A percentile compares a stretch with the other conserved stretches of the same genome.
phyloP scores from a whole-genome alignment of 2,888 invertebrate genomes.

The Laspeyria flexula region DNA sequence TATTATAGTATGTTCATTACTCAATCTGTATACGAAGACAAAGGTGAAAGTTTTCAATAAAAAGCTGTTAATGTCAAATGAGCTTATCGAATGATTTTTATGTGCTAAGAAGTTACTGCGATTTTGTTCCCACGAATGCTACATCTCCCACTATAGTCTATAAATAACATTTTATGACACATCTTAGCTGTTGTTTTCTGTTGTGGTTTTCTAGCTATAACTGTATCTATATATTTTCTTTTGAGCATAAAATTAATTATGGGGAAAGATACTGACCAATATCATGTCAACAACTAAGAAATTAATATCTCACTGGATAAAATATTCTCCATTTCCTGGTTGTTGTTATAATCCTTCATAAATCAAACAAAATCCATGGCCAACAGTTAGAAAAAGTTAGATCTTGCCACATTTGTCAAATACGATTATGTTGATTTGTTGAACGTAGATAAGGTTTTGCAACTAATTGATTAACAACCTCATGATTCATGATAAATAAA shows the following conservation, averaged over 20 bases:
- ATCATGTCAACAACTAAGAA: neutral
- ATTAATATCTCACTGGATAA: neutral
- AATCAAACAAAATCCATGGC: neutral
- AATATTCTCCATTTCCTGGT: neutral
- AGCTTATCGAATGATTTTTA: neutral
- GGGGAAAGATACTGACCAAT: too few relatives aligned
- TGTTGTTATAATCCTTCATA: neutral
- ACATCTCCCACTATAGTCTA: neutral
- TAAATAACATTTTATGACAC: neutral
- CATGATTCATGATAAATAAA: too few relatives aligned
- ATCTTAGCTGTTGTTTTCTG: neutral
- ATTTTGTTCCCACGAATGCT: neutral
- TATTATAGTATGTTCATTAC: conserved; percentile 22
- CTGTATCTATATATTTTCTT: neutral
- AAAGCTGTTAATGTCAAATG: conserved; percentile 2
- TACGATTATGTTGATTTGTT: too few relatives aligned
- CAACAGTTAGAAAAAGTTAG: too few relatives aligned
- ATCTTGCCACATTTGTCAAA: too few relatives aligned
- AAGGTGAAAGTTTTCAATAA: conserved; percentile 23
- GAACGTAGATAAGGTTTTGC: too few relatives aligned
- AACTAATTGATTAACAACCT: too few relatives aligned
- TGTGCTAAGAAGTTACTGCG: neutral
- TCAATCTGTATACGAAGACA: conserved; percentile 9
- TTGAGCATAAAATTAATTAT: neutral
- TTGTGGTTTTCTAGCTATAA: neutral